A percentile compares a stretch with the other conserved stretches of the same genome.
phyloP scores from a whole-genome alignment of 2,888 invertebrate species.

The Drosophila helvetica region DNA sequence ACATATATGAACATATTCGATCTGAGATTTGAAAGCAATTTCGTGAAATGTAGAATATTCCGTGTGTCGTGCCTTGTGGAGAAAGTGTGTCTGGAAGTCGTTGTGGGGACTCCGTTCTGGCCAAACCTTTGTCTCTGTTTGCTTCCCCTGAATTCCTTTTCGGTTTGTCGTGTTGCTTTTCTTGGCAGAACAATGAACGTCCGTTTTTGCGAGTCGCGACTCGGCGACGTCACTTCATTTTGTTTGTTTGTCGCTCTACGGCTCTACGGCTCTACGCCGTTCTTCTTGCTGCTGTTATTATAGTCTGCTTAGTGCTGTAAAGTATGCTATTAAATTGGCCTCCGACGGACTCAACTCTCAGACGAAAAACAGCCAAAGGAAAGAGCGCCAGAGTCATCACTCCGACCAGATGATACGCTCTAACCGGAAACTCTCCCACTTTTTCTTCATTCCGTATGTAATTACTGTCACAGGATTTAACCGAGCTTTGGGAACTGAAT shows the following conservation, averaged over 20 bases:
- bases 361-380: conserved; percentile 29
- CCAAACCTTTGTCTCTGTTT: conserved; percentile 27
- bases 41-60: too few relatives aligned
- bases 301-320: conserved; percentile 77
- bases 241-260: conserved; percentile 58
- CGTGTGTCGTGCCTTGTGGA: too few relatives aligned
- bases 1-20: too few relatives aligned
- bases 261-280: conserved; percentile 38
- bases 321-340: conserved; percentile 82
- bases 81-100: conserved; percentile 26
- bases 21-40: too few relatives aligned
- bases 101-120: background rate
- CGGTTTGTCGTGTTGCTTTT: conserved; percentile 68
- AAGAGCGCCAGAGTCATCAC: conserved; percentile 12
- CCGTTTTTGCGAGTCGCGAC: conserved; percentile 62
- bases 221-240: conserved; percentile 69
- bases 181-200: conserved; percentile 78
- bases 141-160: conserved; percentile 37
- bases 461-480: too few relatives aligned
- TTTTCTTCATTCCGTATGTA: too few relatives aligned
- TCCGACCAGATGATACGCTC: conserved; percentile 31
- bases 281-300: conserved; percentile 35
- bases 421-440: background rate
- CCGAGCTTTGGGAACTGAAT: too few relatives aligned
- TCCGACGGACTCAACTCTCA: conserved; percentile 66